A percentile compares a stretch with the other conserved stretches of the same genome.
Evolutionary conservation across 1,140 invertebrate genomes (phyloP).

Genomic region (Cardiocondyla obscurior): DNA sequence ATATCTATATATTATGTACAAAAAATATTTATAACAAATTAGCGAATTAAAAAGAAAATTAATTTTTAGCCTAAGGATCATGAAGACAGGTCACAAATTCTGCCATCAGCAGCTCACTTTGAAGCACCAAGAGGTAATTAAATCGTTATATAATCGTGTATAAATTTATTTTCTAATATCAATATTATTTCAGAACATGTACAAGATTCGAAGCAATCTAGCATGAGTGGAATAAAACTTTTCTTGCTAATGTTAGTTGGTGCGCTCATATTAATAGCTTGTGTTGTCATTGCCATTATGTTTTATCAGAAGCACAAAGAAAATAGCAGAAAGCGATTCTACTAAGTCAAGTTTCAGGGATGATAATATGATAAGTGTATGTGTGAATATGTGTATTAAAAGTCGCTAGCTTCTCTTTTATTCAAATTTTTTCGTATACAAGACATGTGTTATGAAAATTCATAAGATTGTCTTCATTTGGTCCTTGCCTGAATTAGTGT

Average conservation of each 20-base stretch:
- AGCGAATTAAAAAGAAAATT: constrained; percentile 38
- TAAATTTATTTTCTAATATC: neutral
- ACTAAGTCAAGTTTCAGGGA: constrained; percentile 84
- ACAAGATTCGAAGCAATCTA: constrained; percentile 92
- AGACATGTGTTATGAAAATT: constrained; percentile 40
- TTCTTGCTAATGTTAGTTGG: constrained; percentile 93
- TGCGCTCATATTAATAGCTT: constrained; percentile 90
- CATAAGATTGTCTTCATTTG: constrained; percentile 62
- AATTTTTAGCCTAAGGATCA: constrained; percentile 86
- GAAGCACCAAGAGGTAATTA: constrained; percentile 89
- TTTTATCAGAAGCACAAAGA: constrained; percentile 96
- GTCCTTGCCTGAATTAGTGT: neutral
- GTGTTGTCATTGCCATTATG: constrained; percentile 94
- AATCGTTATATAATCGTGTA: neutral
- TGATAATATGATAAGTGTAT: neutral
- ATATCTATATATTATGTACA: too few species aligned
- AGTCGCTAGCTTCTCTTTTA: constrained; percentile 56
- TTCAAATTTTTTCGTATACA: constrained; percentile 33
- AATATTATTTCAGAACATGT: constrained; percentile 88
- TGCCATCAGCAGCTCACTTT: constrained; percentile 92
- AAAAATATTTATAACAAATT: too few species aligned
- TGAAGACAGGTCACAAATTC: constrained; percentile 89
- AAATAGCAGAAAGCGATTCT: constrained; percentile 95
- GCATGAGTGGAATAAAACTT: constrained; percentile 93
- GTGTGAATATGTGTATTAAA: neutral